Conservation (phyloP, 2,888 invertebrate species). For the Pachliopta kotzebuea region DNA sequence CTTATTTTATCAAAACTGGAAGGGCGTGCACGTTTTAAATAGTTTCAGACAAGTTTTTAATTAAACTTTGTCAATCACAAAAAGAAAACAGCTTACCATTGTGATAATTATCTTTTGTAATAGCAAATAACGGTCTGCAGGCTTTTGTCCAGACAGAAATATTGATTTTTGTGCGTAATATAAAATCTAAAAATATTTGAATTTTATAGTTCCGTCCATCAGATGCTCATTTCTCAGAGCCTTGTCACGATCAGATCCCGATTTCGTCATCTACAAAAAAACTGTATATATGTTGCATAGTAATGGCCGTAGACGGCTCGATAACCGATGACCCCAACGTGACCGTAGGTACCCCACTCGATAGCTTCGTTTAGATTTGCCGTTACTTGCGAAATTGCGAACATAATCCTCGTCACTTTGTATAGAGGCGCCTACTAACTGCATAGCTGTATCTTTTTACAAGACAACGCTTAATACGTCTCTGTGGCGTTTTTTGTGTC, state of each 20-base stretch:
- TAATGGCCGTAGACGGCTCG: slow-evolving; percentile 47
- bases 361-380: slow-evolving; percentile 67
- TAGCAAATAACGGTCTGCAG: slow-evolving; percentile 17
- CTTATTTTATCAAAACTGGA: slow-evolving; percentile 19
- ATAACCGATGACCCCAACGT: slow-evolving; percentile 69
- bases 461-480: slow-evolving; percentile 8
- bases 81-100: slow-evolving; percentile 8
- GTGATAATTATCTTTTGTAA: slow-evolving; percentile 12
- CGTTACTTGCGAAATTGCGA: slow-evolving; percentile 69
- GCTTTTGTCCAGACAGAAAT: slow-evolving; percentile 10
- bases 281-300: slow-evolving; percentile 35
- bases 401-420: slow-evolving; percentile 60
- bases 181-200: slow-evolving; percentile 12
- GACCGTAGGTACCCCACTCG: slow-evolving; percentile 56
- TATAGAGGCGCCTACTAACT: slow-evolving; percentile 33
- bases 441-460: slow-evolving; percentile 27
- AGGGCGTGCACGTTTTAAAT: slow-evolving; percentile 23
- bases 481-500: slow-evolving; percentile 1
- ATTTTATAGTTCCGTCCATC: slow-evolving; percentile 10
- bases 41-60: slow-evolving; percentile 23
- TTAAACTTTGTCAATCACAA: slow-evolving; percentile 13
- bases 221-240: slow-evolving; percentile 23
- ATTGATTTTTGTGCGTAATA: slow-evolving; percentile 2
- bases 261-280: slow-evolving; percentile 36
- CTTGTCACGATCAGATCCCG: slow-evolving; percentile 35